Evolutionary conservation across 1,140 invertebrate species (phyloP).

Genomic region (Ericerus pela): DNA sequence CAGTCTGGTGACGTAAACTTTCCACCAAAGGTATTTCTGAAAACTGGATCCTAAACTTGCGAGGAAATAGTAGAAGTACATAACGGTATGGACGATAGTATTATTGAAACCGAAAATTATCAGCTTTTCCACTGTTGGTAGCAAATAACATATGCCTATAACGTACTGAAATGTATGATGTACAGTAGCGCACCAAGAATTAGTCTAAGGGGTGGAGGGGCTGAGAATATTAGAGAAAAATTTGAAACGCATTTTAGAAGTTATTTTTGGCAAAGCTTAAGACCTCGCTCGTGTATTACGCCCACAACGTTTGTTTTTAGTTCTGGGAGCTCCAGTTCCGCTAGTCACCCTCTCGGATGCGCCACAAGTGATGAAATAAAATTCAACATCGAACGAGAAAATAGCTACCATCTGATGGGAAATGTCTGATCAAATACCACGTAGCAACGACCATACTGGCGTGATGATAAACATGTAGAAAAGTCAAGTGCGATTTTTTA

Average conservation of each 20-base stretch:
- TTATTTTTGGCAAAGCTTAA: too few relatives aligned
- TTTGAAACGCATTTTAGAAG: too few relatives aligned
- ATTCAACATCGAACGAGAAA: too few relatives aligned
- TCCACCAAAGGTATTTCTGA: slow-evolving; percentile 62
- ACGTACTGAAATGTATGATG: too few relatives aligned
- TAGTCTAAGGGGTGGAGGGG: slow-evolving; percentile 41
- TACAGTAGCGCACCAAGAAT: too few relatives aligned
- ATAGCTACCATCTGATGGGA: slow-evolving; percentile 31
- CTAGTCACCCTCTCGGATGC: too few relatives aligned
- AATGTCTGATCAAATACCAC: slow-evolving; percentile 36
- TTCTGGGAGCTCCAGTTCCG: too few relatives aligned
- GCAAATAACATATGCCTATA: slow-evolving; percentile 11
- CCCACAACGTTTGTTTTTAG: too few relatives aligned
- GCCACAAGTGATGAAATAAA: too few relatives aligned
- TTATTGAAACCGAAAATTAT: slow-evolving; percentile 20
- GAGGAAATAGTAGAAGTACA: slow-evolving; percentile 60
- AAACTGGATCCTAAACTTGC: slow-evolving; percentile 50
- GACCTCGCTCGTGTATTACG: too few relatives aligned
- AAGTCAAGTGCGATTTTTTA: slow-evolving; percentile 43
- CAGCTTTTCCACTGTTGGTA: slow-evolving; percentile 19
- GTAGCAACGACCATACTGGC: slow-evolving; percentile 35
- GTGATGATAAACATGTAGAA: slow-evolving; percentile 48
- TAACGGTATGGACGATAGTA: slow-evolving; percentile 52
- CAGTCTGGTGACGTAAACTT: slow-evolving; percentile 58
- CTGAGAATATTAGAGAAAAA: slow-evolving; percentile 31